These are phyloP conservation scores for Diplodus sargus DNA, from an alignment of 2,797 vertebrate species.

Conservation along the genomic window DNA sequence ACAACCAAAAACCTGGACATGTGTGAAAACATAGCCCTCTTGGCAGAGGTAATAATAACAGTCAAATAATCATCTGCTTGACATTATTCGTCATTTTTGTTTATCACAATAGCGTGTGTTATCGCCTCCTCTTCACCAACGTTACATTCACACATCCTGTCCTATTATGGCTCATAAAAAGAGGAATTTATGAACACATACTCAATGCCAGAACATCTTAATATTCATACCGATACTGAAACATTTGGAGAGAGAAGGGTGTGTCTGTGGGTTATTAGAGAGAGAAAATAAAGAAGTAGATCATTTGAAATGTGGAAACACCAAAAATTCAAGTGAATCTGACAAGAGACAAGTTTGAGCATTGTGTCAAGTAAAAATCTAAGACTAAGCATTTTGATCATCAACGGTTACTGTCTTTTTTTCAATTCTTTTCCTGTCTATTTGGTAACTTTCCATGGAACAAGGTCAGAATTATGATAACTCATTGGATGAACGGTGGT, in stretches of 20 bases:
- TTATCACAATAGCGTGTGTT: too few relatives aligned
- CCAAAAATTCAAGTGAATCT: not conserved
- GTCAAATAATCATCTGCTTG: too few relatives aligned
- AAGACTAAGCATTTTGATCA: constrained; percentile 14
- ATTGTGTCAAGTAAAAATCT: constrained; percentile 12
- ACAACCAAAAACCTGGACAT: too few relatives aligned
- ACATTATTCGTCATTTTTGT: too few relatives aligned
- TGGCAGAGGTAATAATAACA: too few relatives aligned
- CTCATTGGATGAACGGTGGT: too few relatives aligned
- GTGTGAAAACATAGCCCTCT: too few relatives aligned
- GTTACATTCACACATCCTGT: too few relatives aligned
- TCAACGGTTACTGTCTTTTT: not conserved
- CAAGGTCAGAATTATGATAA: too few relatives aligned
- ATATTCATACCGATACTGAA: not conserved
- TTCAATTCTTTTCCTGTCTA: not conserved
- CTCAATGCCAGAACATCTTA: not conserved
- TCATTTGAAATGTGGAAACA: not conserved
- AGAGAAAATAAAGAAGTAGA: not conserved
- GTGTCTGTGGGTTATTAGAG: not conserved
- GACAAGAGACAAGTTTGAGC: not conserved
- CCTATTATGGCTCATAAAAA: too few relatives aligned
- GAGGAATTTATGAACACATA: not conserved
- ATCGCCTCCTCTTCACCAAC: too few relatives aligned
- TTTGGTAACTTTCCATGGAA: not conserved
- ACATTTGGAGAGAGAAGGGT: not conserved